A percentile compares a stretch with the other conserved stretches of the same genome.
Conservation (phyloP, 2,797 vertebrate species). For the Microctenopoma stevenorrisi region DNA sequence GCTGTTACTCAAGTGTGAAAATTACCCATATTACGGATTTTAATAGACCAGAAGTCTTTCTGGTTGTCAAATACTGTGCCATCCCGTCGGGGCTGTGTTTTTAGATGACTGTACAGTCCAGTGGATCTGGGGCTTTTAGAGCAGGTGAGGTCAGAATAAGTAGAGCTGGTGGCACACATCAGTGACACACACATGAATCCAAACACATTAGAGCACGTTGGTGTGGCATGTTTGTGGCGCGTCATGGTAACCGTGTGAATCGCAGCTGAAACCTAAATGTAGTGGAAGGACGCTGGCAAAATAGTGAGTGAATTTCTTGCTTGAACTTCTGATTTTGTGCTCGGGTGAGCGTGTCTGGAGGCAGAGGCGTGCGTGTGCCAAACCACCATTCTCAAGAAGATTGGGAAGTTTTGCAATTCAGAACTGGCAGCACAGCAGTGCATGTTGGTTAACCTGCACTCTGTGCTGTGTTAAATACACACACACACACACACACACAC, state of each 20-base stretch:
- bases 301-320: conserved; percentile 72
- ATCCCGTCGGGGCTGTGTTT: neutral
- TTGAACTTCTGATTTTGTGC: conserved; percentile 82
- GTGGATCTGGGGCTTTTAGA: conserved; percentile 6
- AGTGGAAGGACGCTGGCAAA: conserved; percentile 67
- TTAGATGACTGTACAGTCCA: neutral
- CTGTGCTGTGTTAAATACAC: conserved; percentile 43
- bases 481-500: conserved; percentile 18
- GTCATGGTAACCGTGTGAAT: conserved; percentile 63
- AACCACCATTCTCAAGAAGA: conserved; percentile 45
- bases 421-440: conserved; percentile 52
- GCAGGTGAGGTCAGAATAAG: conserved; percentile 13
- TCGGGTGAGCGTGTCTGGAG: conserved; percentile 74
- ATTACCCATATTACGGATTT: neutral
- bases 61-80: neutral
- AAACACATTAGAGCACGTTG: conserved; percentile 45
- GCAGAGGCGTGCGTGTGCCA: conserved; percentile 40
- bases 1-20: conserved; percentile 9
- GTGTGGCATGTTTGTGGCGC: conserved; percentile 45
- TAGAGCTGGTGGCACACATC: conserved; percentile 17
- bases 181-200: conserved; percentile 53
- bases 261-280: conserved; percentile 55
- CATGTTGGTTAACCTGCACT: conserved; percentile 47
- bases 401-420: conserved; percentile 52
- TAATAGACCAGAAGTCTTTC: neutral